phyloP scores from a whole-genome alignment of 1,140 invertebrate genomes.

The Cotesia glomerata region DNA sequence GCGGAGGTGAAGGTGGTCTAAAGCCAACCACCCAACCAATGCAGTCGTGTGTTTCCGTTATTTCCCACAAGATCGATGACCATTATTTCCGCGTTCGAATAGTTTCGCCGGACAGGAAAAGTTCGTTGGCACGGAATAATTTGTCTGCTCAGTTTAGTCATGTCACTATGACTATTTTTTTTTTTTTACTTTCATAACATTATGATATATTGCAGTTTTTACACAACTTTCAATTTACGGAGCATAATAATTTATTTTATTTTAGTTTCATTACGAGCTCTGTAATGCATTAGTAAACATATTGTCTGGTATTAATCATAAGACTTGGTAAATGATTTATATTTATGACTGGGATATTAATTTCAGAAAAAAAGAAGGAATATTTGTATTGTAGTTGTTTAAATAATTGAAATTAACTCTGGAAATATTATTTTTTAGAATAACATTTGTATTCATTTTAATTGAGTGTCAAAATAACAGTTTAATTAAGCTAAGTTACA shows the following conservation, averaged over 20 bases:
- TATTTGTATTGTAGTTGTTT: too few species aligned
- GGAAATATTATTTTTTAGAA: too few species aligned
- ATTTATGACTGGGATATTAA: too few species aligned
- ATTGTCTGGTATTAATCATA: too few species aligned
- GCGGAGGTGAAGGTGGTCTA: background rate
- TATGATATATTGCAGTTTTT: background rate
- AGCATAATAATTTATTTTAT: background rate
- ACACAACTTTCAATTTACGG: background rate
- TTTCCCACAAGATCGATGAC: conserved; percentile 49
- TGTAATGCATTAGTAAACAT: too few species aligned
- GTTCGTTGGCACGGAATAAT: conserved; percentile 48
- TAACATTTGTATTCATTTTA: too few species aligned
- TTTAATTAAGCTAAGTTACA: too few species aligned
- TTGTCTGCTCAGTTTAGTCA: conserved; percentile 45
- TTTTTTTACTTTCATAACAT: conserved; percentile 7
- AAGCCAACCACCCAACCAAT: conserved; percentile 16
- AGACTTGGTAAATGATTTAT: too few species aligned
- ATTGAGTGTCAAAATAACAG: too few species aligned
- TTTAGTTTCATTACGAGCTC: background rate
- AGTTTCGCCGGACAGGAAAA: conserved; percentile 46
- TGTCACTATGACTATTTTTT: conserved; percentile 26
- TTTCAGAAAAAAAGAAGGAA: too few species aligned
- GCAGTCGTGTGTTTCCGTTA: conserved; percentile 24
- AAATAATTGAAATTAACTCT: too few species aligned
- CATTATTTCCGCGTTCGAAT: conserved; percentile 49